Evolutionary conservation across 1,140 invertebrate species (phyloP).

Genomic region (Nephila pilipes): DNA sequence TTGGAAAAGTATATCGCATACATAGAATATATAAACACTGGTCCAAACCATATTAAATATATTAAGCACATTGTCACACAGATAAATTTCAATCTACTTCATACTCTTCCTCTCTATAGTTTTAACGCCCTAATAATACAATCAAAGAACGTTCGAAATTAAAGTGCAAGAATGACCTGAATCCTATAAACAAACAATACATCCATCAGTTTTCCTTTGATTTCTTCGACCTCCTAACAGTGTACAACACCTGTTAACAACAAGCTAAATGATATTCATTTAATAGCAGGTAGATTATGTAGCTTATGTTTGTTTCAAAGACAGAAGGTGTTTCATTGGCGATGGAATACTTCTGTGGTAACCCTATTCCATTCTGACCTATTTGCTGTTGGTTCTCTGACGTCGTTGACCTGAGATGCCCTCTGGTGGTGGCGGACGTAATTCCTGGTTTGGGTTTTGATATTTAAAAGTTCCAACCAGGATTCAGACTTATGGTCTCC

Average conservation of each 20-base stretch:
- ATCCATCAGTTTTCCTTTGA: constrained; percentile 25
- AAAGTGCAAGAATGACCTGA: constrained; percentile 7
- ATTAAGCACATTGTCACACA: too few species aligned
- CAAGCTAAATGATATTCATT: constrained; percentile 20
- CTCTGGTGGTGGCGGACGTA: constrained; percentile 69
- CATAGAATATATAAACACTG: too few species aligned
- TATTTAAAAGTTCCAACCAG: constrained; percentile 49
- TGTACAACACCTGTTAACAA: background rate
- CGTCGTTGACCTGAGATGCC: constrained; percentile 70
- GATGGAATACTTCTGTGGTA: constrained; percentile 6
- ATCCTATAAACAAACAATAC: constrained; percentile 4
- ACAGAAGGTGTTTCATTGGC: constrained; percentile 21
- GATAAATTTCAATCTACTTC: background rate
- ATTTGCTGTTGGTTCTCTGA: constrained; percentile 40
- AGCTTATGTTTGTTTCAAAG: background rate
- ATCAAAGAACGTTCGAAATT: background rate
- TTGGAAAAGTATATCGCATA: too few species aligned
- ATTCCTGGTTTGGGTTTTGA: constrained; percentile 61
- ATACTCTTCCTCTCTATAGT: background rate
- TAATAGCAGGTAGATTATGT: background rate
- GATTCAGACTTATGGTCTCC: constrained; percentile 54
- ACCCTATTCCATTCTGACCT: constrained; percentile 62
- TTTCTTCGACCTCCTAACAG: background rate
- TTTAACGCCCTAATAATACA: constrained; percentile 18
- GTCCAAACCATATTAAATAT: too few species aligned